Evolutionary conservation across 2,888 invertebrate genomes (phyloP), one percentile per base, ranked within the genome.

Genomic region (Stenotaenia linearis): DNA sequence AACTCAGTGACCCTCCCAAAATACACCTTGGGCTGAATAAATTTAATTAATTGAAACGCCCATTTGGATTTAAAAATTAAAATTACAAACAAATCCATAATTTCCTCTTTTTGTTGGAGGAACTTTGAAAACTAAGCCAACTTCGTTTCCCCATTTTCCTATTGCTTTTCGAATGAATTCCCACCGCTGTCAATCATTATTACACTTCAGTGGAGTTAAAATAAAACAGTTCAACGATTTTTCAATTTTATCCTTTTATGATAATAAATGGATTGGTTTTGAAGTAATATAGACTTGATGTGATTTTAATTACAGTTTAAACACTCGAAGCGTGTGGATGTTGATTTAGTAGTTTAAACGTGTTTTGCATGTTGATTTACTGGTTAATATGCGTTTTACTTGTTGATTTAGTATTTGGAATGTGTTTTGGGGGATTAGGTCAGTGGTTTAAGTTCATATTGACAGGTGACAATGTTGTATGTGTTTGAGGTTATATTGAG

Each of bases 1-100:
- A 69, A 69, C 15, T 69, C n/a, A 69, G 25, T 69, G 69, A 69
- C 69, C 69, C 69, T 69, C 69, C 69, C 69, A 69, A 69, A 50
- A 28, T 69, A 69, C 28, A 69, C 25, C 25, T 69, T 69, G 1
- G 25, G 25, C 25, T 69, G 69, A 69, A 45, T 45, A 50, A 50
- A 69, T 69, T 69, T 69, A 69, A 69, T 69, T 69, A 69, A 25
- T 69, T 69, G 10, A 25, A 69, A 69, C 69, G 69, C 28, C 69
- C 69, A 69, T 28, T 69, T n/a, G 12, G 25, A 69, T n/a, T 25
- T 12, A 23, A 69, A 69, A 69, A 50, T 18, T n/a, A 50, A 50
- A n/a, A 50, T 7, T 3, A 18, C n/a, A 50, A 50, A 21, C 10
- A 45, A 7, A 15, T 18, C 5, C 15, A 15, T 45, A 45, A 45